Base-by-base conservation (phyloP, 1,140 invertebrate genomes). In the Ooceraea biroi region DNA sequence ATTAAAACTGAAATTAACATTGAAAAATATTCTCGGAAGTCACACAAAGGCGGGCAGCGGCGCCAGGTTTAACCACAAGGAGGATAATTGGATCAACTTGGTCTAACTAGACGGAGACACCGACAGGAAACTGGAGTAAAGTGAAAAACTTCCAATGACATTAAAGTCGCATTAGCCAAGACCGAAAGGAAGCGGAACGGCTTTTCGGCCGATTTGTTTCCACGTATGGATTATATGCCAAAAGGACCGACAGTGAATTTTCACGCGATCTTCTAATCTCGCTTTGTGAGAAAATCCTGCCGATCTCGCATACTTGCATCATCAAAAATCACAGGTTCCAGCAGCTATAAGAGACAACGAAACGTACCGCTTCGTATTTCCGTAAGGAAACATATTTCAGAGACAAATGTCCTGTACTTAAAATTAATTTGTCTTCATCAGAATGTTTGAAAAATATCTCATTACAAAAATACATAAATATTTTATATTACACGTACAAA, bases 131-230 rank as follows among this genome's bases (percentile, higher is more conserved):
- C 68, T 44, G 60, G 60, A 85, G 83, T 22, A 55, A 90, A 88
- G 69, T 76, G 84, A 88, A 90, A 89, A 85, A 66, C 25, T 60
- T 76, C 73, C 50, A 76, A 77, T 82, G 83, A 71, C 66, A 90
- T 90, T 90, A 90, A 90, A 90, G 65, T 89, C 90, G 52, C 90
- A 88, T 90, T 90, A 90, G 83, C 27, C 25, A 22, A 55, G 60
- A 65, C 58, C 30, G 19, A 27, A n/a, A 69, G 61, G 52, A 77
- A 88, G 60, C 66, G 71, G 52, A 69, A 73, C 25, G 55, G 46
- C 52, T 72, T 88, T 88, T 68, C 87, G 68, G 61, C 80, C 71
- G 46, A 69, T 68, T 83, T 73, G 41, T 36, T 66, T 73, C 41
- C 63, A 85, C 41, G 22, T 55, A 44, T 52, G 46, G 44, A 41